Conservation (phyloP, 2,888 invertebrate species). For the Cataglyphis rosenhaueri region DNA sequence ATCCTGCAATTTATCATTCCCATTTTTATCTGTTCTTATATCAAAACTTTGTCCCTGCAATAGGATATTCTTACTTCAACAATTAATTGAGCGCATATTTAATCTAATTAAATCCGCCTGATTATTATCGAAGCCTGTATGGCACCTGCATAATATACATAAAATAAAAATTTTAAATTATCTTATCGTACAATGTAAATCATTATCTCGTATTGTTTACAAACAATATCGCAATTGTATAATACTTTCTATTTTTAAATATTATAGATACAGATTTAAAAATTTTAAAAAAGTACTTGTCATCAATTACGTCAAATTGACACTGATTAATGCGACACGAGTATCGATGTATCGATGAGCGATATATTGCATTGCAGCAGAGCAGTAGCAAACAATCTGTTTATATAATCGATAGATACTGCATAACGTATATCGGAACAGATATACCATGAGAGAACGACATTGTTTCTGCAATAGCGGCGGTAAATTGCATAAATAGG, state of each 20-base stretch:
- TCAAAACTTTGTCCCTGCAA: background rate
- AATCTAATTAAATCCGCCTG: background rate
- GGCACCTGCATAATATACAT: slow-evolving; percentile 35
- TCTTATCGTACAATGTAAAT: slow-evolving; percentile 38
- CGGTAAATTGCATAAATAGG: slow-evolving; percentile 12
- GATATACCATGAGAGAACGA: background rate
- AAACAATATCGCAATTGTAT: slow-evolving; percentile 41
- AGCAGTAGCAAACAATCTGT: slow-evolving; percentile 15
- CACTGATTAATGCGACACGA: slow-evolving; percentile 51
- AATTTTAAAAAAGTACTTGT: slow-evolving; percentile 40
- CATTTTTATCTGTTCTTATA: background rate
- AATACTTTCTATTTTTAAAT: slow-evolving; percentile 61
- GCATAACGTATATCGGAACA: background rate
- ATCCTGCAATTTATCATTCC: background rate
- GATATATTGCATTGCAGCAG: slow-evolving; percentile 9
- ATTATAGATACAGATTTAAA: slow-evolving; percentile 28
- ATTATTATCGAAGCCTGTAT: slow-evolving; percentile 13
- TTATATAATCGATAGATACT: slow-evolving; percentile 24
- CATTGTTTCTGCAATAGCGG: background rate
- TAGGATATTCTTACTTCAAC: background rate
- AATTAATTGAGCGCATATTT: background rate
- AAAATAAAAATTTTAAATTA: slow-evolving; percentile 49
- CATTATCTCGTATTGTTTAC: slow-evolving; percentile 47
- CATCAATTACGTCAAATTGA: slow-evolving; percentile 42
- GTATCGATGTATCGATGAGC: slow-evolving; percentile 8